Percentiles rank a stretch among this genome's conserved stretches.
phyloP scores from a whole-genome alignment of 2,888 invertebrate genomes.

The Drosophila kambysellisi region DNA sequence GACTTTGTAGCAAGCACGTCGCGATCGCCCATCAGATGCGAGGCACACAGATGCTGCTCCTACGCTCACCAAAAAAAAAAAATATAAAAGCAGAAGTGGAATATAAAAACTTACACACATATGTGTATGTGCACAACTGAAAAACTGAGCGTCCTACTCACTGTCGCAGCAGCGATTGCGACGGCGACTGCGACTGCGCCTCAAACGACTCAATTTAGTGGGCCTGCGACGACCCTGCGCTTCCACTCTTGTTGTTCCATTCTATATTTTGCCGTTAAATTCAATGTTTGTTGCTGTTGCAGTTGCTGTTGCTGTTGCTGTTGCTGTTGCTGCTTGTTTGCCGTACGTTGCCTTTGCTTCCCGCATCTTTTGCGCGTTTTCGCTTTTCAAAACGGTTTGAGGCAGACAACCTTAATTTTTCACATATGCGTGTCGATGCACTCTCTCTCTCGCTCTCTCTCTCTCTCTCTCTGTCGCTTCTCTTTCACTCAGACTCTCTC shows the following conservation, averaged over 20 bases:
- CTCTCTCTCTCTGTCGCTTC: neutral
- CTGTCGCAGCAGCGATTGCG: conserved; percentile 28
- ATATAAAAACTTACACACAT: conserved; percentile 1
- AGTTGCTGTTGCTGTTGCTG: conserved; percentile 48
- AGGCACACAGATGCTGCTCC: conserved; percentile 43
- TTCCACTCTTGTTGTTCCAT: conserved; percentile 38
- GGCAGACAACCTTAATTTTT: conserved; percentile 71
- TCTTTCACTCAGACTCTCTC: conserved; percentile 7
- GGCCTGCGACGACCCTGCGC: conserved; percentile 45
- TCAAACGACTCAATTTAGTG: conserved; percentile 73
- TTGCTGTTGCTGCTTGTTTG: conserved; percentile 27
- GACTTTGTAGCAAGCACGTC: conserved; percentile 48
- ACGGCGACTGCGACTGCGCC: conserved; percentile 41
- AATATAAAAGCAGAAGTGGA: conserved; percentile 4
- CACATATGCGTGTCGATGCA: conserved; percentile 70
- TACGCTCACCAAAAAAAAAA: conserved; percentile 35
- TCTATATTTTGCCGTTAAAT: conserved; percentile 32
- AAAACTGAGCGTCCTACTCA: conserved; percentile 66
- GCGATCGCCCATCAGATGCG: conserved; percentile 30
- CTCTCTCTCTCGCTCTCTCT: conserved; percentile 29
- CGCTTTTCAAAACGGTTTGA: conserved; percentile 56
- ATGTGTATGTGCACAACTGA: neutral
- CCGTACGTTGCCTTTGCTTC: conserved; percentile 64
- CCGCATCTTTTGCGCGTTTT: conserved; percentile 76
- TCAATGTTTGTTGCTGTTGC: conserved; percentile 28